Conservation (phyloP, 2,888 invertebrate species). For the Trachelus tabidus region DNA sequence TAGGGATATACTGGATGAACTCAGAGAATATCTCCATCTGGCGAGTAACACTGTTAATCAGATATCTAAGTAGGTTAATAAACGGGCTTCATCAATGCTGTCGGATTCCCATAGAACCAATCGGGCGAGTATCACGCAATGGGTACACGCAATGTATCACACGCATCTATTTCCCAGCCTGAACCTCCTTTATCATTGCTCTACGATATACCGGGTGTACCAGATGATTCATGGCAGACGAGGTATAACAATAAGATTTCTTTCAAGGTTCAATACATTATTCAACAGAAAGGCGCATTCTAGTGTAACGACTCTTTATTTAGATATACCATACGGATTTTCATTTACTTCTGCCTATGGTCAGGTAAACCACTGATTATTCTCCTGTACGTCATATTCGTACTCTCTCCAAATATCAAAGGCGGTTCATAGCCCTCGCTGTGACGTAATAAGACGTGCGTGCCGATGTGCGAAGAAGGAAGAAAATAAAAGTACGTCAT, state of each 20-base stretch:
- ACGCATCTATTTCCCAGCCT: slow-evolving; percentile 35
- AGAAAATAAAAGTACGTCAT: slow-evolving; percentile 50
- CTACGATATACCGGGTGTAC: slow-evolving; percentile 6
- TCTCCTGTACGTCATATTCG: not conserved
- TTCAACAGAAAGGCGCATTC: not conserved
- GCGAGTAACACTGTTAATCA: slow-evolving; percentile 43
- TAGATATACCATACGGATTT: not conserved
- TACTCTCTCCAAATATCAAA: not conserved
- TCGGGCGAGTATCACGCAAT: slow-evolving; percentile 56
- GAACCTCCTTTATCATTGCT: not conserved
- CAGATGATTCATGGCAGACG: not conserved
- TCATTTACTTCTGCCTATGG: not conserved
- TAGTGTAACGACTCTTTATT: not conserved
- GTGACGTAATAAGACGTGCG: slow-evolving; percentile 19
- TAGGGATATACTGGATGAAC: slow-evolving; percentile 1
- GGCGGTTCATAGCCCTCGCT: slow-evolving; percentile 13
- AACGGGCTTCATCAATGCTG: slow-evolving; percentile 58
- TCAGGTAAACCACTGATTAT: not conserved
- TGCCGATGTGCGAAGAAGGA: slow-evolving; percentile 32
- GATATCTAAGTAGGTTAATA: slow-evolving; percentile 59
- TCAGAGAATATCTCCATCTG: slow-evolving; percentile 49
- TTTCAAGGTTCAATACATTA: not conserved
- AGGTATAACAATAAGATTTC: not conserved
- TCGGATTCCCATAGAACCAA: slow-evolving; percentile 58
- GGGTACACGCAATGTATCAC: slow-evolving; percentile 42